Base-by-base conservation (phyloP, 2,888 invertebrate species). In the Teleiodes luculella region DNA sequence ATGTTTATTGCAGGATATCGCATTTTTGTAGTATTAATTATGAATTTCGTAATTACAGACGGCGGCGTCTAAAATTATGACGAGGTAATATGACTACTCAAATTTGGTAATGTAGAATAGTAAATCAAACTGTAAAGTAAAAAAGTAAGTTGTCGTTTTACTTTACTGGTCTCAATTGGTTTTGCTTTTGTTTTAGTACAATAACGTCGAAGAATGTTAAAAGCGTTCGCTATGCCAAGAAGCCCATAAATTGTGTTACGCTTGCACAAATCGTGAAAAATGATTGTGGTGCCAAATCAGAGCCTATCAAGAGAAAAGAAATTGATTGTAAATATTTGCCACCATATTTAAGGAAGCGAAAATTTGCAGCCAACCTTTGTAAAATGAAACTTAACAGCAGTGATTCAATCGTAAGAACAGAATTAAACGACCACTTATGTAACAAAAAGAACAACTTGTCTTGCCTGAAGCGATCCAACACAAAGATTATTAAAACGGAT, bases 51-150 rank as follows among this genome's bases (percentile, higher is more conserved):
- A n/a, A n/a, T n/a, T n/a, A n/a, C n/a, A n/a, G n/a, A n/a, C 85
- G 85, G 74, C 72, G 36, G 56, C 72, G 13, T 71, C 78, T 1
- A 83, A 78, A 60, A 60, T 72, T 45, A 54, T 58, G 16, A 54
- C 68, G 45, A 75, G 78, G 84, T 80, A 71, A 60, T 20, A 33
- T 10, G 10, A 3, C 3, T 33, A 5, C 3, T 33, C 24, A 33
- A 33, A n/a, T 33, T 5, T 33, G 3, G 10, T 33, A 3, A 33
- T 33, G 10, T 33, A 11, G 8, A n/a, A 11, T 5, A 33, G 8
- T 37, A 54, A 30, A 24, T 6, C 24, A 4, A 24, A 24, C 6
- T 24, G 24, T 24, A 6, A 24, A 24, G 6, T 24, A 4, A 24
- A 3, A 24, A 24, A 24, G 24, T 24, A 24, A 24, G 24, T 24